A percentile compares a stretch with the other conserved stretches of the same genome.
phyloP scores from a whole-genome alignment of 2,797 vertebrate genomes.

The Phyllotis vaccarum region DNA sequence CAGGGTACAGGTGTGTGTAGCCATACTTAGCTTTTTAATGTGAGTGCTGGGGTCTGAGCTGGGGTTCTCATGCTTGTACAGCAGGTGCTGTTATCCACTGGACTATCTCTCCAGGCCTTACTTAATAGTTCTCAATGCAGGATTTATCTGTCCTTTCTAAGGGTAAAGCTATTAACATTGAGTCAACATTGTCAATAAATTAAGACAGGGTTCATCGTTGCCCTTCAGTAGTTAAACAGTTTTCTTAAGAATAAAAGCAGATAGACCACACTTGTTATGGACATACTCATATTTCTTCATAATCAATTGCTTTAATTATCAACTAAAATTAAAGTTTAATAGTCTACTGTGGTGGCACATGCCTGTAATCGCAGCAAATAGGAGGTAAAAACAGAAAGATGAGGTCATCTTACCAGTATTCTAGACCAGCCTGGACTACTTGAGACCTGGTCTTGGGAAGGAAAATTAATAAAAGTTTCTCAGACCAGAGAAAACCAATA shows the following conservation, averaged over 20 bases:
- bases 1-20: background rate
- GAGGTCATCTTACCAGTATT: background rate
- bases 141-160: conserved; percentile 6
- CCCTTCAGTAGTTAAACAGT: background rate
- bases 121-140: conserved; percentile 15
- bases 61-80: background rate
- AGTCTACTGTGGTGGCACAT: background rate
- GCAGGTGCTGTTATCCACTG: background rate
- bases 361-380: background rate
- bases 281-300: background rate
- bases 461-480: background rate
- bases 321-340: conserved; percentile 11
- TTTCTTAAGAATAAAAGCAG: conserved; percentile 20
- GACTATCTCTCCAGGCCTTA: background rate
- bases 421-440: background rate
- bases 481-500: background rate
- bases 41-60: background rate
- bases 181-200: background rate
- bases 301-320: conserved; percentile 16
- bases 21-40: background rate
- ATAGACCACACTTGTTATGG: background rate
- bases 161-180: conserved; percentile 8
- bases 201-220: background rate
- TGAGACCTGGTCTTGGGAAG: background rate
- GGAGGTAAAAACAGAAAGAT: background rate